Evolutionary conservation across 2,797 vertebrate species (phyloP), one percentile per base, ranked within the genome.

Genomic region (Coracias cyanogaster): DNA sequence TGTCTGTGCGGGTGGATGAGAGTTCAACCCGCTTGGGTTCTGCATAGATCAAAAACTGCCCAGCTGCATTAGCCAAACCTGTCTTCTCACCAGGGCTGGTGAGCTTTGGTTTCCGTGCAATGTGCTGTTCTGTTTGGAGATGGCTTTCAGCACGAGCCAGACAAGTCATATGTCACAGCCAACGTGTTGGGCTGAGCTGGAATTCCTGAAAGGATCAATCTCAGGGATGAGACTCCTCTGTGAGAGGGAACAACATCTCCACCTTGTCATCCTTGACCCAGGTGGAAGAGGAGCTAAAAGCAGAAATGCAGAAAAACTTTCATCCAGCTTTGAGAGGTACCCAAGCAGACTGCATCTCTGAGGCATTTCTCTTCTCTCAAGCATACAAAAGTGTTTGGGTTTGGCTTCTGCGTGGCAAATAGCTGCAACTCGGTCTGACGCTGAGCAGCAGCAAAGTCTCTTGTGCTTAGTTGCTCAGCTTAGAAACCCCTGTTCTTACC

Each of bases 401-500:
- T 55, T 92, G 60, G 12, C 9, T 85, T 85, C 41, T 80, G 17
- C 49, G 83, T 89, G 58, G 29, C 29, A 73, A n/a, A 25, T 55
- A 28, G 7, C 57, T 69, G n/a, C 29, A 29, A 14, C 29, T 49
- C 51, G 84, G 37, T 28, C 62, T 84, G 43, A 37, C 31, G 35
- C 0, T 51, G 51, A 57, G n/a, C 58, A 65, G 48, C 72, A 84
- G 49, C 11, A 70, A 37, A 52, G 92, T 41, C 35, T 78, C 39
- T 51, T 12, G 17, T 28, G 26, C 12, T 37, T 35, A 57, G 19
- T 4, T 92, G 51, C 13, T 65, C 24, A 45, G 41, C 19, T 73
- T n/a, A 62, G 46, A 74, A 41, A 80, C 33, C 12, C 19, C 1
- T 37, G 29, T 43, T n/a, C 80, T 96, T 97, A 98, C 97, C 98